phyloP scores from a whole-genome alignment of 2,797 vertebrate species.

The Ispidina picta region DNA sequence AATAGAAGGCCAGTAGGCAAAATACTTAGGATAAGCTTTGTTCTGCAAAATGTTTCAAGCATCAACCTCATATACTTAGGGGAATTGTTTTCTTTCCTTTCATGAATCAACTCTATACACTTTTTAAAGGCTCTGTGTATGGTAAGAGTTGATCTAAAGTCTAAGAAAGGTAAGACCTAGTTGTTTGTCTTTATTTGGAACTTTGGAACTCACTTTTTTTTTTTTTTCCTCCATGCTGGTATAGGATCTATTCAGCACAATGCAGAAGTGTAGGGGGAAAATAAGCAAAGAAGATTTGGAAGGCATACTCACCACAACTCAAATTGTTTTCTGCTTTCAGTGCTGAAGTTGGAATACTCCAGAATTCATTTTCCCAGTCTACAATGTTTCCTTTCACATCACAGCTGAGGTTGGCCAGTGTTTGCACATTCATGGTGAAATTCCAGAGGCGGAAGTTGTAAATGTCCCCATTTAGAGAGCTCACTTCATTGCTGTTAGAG shows the following conservation, averaged over 20 bases:
- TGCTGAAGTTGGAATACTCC: constrained; percentile 84
- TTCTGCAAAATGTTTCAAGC: not conserved
- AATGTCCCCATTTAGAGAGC: constrained; percentile 84
- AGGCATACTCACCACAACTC: constrained; percentile 93
- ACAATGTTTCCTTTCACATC: constrained; percentile 85
- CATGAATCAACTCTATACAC: not conserved
- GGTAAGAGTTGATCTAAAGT: not conserved
- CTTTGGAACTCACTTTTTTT: not conserved
- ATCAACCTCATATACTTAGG: not conserved
- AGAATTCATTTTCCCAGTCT: constrained; percentile 93
- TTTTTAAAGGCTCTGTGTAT: not conserved
- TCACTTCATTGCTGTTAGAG: constrained; percentile 72
- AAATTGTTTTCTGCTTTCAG: constrained; percentile 88
- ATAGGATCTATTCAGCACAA: constrained; percentile 23
- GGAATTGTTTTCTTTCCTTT: not conserved
- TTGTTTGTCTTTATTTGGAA: not conserved
- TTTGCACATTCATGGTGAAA: constrained; percentile 79
- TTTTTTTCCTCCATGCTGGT: not conserved
- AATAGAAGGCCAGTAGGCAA: not conserved
- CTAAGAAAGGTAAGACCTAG: not conserved
- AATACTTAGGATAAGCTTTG: not conserved
- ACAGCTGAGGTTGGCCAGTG: constrained; percentile 85
- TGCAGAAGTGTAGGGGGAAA: not conserved
- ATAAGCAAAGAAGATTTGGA: constrained; percentile 26
- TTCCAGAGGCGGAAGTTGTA: constrained; percentile 96